phyloP scores from a whole-genome alignment of 2,797 vertebrate species.

The Microctenopoma stevenorrisi region DNA sequence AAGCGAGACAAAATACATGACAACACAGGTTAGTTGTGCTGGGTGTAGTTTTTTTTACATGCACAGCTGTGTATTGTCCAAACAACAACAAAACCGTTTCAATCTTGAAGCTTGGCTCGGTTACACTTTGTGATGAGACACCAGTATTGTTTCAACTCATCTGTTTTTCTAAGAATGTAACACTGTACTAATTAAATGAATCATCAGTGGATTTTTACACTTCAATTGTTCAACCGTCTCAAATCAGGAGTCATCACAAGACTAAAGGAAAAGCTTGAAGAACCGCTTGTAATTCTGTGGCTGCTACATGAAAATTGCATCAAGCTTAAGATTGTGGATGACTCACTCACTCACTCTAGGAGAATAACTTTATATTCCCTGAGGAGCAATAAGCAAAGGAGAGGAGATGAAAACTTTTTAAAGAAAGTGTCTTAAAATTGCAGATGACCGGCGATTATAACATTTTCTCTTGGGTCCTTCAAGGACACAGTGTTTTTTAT shows the following conservation, averaged over 20 bases:
- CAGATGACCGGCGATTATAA: slow-evolving; percentile 23
- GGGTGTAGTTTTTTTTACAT: no score
- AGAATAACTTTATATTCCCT: slow-evolving; percentile 43
- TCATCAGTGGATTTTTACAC: slow-evolving; percentile 25
- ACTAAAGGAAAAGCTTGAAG: slow-evolving; percentile 59
- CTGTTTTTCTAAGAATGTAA: not conserved
- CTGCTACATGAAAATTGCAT: slow-evolving; percentile 62
- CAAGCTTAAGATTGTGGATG: slow-evolving; percentile 45
- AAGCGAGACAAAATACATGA: no score
- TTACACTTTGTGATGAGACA: no score
- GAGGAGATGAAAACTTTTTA: slow-evolving; percentile 43
- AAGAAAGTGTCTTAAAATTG: slow-evolving; percentile 36
- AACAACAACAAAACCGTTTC: no score
- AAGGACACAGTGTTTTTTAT: slow-evolving; percentile 43
- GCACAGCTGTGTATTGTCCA: no score
- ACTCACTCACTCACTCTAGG: slow-evolving; percentile 63
- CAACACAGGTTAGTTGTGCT: no score
- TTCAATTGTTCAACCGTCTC: slow-evolving; percentile 35
- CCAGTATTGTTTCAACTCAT: no score
- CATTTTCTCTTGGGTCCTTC: slow-evolving; percentile 46
- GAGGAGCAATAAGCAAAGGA: slow-evolving; percentile 40
- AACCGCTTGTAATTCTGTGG: slow-evolving; percentile 46
- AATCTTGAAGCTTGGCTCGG: no score
- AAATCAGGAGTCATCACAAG: slow-evolving; percentile 27
- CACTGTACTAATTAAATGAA: slow-evolving; percentile 15